Evolutionary conservation across 1,140 invertebrate species (phyloP).

Genomic region (Trinorchestia longiramus): DNA sequence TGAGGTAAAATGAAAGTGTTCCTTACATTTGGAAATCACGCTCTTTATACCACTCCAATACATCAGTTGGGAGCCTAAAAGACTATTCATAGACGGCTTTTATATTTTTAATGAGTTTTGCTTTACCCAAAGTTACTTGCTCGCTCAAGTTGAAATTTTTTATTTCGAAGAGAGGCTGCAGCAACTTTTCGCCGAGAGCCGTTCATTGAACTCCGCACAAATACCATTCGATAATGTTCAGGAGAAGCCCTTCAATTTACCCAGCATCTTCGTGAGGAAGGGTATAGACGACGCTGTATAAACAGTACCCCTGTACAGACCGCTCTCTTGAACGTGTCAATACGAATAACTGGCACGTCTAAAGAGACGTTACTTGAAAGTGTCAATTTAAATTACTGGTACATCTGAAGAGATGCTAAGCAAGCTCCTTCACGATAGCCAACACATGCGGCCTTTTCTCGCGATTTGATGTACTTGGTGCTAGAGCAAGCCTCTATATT

Average conservation of each 20-base stretch:
- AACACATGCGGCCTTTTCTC: neutral
- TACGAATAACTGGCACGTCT: slow-evolving; percentile 38
- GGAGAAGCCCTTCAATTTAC: neutral
- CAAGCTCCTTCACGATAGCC: slow-evolving; percentile 7
- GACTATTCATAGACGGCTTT: neutral
- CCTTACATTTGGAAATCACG: neutral
- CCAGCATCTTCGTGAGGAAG: slow-evolving; percentile 5
- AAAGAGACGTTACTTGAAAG: slow-evolving; percentile 36
- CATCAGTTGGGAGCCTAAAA: neutral
- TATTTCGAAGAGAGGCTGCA: neutral
- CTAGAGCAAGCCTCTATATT: neutral
- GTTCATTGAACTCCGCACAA: neutral
- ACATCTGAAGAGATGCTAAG: slow-evolving; percentile 21
- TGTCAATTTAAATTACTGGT: slow-evolving; percentile 9
- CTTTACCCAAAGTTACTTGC: neutral
- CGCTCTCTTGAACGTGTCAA: slow-evolving; percentile 25
- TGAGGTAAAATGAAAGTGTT: too few species aligned
- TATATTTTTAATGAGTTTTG: neutral
- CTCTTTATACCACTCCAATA: neutral
- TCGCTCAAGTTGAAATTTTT: neutral
- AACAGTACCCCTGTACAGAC: slow-evolving; percentile 31
- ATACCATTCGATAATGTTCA: neutral
- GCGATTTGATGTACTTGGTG: neutral
- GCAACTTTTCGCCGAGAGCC: neutral
- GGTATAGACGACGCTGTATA: neutral